Percentiles rank a stretch among this genome's conserved stretches.
These are phyloP conservation scores for Caenorhabditis doughertyi DNA, from an alignment of 2,888 invertebrate species.

Conservation along the genomic window DNA sequence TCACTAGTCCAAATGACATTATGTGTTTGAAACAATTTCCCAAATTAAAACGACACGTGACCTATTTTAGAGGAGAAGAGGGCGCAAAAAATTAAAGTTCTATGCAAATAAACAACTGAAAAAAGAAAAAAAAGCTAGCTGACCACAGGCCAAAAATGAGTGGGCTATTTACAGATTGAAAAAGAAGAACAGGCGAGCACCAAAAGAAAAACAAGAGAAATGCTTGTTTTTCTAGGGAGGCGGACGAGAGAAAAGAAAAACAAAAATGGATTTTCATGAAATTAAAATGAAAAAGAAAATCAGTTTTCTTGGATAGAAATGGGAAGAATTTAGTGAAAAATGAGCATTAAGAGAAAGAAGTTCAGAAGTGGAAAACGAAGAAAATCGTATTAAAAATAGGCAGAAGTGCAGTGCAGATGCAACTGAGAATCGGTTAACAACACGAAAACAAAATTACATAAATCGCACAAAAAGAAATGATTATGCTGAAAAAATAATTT, in stretches of 20 bases:
- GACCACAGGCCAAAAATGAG: conserved; percentile 8
- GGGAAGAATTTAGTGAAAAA: too few relatives aligned
- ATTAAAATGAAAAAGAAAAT: too few relatives aligned
- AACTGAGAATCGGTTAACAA: conserved; percentile 4
- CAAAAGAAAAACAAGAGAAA: background rate
- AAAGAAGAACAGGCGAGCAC: too few relatives aligned
- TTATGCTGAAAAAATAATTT: background rate
- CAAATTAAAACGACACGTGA: background rate
- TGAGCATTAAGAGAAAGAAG: background rate
- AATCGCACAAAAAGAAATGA: background rate
- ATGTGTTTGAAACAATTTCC: background rate
- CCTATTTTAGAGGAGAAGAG: background rate
- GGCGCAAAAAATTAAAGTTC: background rate
- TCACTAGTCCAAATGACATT: background rate
- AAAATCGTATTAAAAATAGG: conserved; percentile 10
- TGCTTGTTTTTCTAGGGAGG: background rate
- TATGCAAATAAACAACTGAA: background rate
- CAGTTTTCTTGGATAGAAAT: too few relatives aligned
- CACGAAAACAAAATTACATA: background rate
- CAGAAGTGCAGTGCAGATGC: conserved; percentile 18
- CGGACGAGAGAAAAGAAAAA: background rate
- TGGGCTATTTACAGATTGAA: too few relatives aligned
- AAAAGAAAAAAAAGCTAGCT: background rate
- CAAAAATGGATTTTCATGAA: too few relatives aligned
- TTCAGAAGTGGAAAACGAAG: background rate